Conservation (phyloP, 2,888 invertebrate species). For the Mactromeris polynyma region DNA sequence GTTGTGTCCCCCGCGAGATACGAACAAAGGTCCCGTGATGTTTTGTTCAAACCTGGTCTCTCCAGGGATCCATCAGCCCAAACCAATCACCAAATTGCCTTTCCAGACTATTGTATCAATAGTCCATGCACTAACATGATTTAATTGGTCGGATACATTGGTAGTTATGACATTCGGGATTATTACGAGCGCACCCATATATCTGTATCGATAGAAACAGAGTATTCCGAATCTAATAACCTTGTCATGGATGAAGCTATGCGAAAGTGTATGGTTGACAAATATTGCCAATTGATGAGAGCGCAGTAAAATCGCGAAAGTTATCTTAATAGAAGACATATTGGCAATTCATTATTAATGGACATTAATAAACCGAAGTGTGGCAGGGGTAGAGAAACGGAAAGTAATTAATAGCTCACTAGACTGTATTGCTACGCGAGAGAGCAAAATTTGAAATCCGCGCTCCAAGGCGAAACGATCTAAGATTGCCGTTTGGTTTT, state of each 20-base stretch:
- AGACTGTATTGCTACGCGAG: not conserved
- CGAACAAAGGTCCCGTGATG: constrained; percentile 46
- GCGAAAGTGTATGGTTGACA: constrained; percentile 9
- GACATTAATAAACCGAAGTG: constrained; percentile 10
- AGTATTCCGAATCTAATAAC: constrained; percentile 37
- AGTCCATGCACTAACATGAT: constrained; percentile 19
- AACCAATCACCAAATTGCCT: constrained; percentile 35
- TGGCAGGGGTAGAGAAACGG: not conserved
- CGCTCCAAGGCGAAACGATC: not conserved
- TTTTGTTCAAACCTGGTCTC: constrained; percentile 34
- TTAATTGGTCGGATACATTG: constrained; percentile 31
- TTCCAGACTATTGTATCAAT: constrained; percentile 33
- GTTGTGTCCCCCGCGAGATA: not conserved
- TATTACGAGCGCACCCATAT: constrained; percentile 4
- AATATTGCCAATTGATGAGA: constrained; percentile 37
- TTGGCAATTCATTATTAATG: not conserved
- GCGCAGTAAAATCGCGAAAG: constrained; percentile 5
- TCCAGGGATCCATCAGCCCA: constrained; percentile 2
- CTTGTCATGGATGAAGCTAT: constrained; percentile 18
- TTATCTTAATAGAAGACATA: constrained; percentile 10
- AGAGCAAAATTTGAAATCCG: not conserved
- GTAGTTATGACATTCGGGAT: constrained; percentile 19
- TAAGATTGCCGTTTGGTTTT: no score
- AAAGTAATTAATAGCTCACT: not conserved
- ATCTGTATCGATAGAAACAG: constrained; percentile 46